Conservation (phyloP, 2,888 invertebrate genomes). For the Callyntrura sp. region DNA sequence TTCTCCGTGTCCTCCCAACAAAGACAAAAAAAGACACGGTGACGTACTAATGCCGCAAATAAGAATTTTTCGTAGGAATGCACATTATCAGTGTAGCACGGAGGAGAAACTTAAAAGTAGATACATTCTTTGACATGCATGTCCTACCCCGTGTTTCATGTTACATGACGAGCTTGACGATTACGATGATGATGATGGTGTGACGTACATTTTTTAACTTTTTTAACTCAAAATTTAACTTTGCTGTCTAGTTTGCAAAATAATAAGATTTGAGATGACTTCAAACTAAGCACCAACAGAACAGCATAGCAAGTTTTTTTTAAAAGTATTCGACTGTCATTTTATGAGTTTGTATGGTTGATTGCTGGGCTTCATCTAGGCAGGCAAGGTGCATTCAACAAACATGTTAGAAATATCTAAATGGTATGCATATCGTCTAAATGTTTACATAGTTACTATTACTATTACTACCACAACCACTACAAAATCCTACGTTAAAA, state of each 20-base stretch:
- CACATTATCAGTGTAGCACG: too few relatives aligned
- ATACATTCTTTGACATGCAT: constrained; percentile 7
- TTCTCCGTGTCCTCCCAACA: not conserved
- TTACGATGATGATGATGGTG: not conserved
- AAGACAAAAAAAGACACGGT: not conserved
- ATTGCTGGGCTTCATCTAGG: too few relatives aligned
- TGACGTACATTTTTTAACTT: not conserved
- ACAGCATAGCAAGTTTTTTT: not conserved
- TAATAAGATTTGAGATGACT: not conserved
- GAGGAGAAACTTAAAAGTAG: too few relatives aligned
- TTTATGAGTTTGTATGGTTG: not conserved
- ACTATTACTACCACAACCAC: not conserved
- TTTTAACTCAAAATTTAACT: not conserved
- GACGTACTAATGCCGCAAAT: constrained; percentile 19
- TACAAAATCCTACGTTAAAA: constrained; percentile 22
- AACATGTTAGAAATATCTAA: not conserved
- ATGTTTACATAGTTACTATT: not conserved
- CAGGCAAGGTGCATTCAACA: not conserved
- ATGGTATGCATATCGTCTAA: not conserved
- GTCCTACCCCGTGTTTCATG: not conserved
- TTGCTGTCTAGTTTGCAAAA: not conserved
- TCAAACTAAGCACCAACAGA: too few relatives aligned
- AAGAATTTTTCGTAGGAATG: constrained; percentile 16
- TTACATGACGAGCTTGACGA: not conserved
- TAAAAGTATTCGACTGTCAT: not conserved